Evolutionary conservation across 2,888 invertebrate genomes (phyloP).

Genomic region (Cryptus viduatorius): DNA sequence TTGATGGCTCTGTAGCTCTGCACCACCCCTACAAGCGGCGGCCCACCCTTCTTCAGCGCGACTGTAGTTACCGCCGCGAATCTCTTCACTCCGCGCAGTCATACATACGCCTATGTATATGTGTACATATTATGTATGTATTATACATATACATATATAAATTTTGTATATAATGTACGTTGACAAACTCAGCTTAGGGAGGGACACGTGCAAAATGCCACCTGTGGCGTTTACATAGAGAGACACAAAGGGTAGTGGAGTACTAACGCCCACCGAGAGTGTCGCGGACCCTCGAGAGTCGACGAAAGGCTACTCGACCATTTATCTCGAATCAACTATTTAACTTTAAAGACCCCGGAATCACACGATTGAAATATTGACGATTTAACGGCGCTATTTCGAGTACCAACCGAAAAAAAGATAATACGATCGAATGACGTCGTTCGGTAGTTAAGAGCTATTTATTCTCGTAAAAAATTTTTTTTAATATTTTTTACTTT

Average conservation of each 20-base stretch:
- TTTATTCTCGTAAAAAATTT: neutral
- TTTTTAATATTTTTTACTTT: too few relatives aligned
- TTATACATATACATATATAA: neutral
- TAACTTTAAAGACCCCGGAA: slow-evolving; percentile 31
- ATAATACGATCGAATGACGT: neutral
- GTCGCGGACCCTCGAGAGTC: slow-evolving; percentile 51
- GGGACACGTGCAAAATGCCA: slow-evolving; percentile 72
- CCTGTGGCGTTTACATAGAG: slow-evolving; percentile 74
- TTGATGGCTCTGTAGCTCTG: slow-evolving; percentile 17
- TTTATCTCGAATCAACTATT: slow-evolving; percentile 45
- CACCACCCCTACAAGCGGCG: slow-evolving; percentile 29
- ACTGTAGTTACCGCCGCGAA: slow-evolving; percentile 42
- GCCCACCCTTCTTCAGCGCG: slow-evolving; percentile 23
- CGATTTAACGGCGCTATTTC: neutral
- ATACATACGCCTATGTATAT: neutral
- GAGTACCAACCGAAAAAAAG: neutral
- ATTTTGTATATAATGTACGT: slow-evolving; percentile 4
- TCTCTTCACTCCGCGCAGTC: slow-evolving; percentile 21
- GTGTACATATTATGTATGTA: neutral
- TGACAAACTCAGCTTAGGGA: slow-evolving; percentile 13
- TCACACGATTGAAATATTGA: neutral
- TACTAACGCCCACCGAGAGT: slow-evolving; percentile 57
- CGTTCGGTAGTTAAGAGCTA: too few relatives aligned
- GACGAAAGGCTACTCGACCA: slow-evolving; percentile 52
- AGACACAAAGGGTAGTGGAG: slow-evolving; percentile 65